A percentile compares a stretch with the other conserved stretches of the same genome.
Conservation (phyloP, 2,113 vertebrate species). For the Hypanus sabinus region DNA sequence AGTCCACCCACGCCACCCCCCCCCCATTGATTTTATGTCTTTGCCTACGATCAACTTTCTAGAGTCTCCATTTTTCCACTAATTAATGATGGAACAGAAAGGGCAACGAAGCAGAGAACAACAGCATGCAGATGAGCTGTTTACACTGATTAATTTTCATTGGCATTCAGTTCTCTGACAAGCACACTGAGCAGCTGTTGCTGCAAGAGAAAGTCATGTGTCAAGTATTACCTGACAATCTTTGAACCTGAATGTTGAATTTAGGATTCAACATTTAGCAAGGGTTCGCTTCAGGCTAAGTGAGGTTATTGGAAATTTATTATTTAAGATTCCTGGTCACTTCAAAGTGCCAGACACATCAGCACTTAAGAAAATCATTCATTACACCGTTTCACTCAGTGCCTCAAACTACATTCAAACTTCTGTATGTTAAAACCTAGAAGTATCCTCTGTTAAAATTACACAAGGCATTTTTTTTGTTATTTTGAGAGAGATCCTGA, state of each 20-base stretch:
- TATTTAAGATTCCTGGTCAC: neutral
- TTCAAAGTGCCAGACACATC: neutral
- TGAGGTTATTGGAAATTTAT: neutral
- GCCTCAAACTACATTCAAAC: too few species aligned
- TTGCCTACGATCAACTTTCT: neutral
- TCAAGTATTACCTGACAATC: neutral
- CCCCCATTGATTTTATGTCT: neutral
- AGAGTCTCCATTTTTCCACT: conserved; percentile 25
- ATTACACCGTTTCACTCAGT: neutral
- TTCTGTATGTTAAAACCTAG: neutral
- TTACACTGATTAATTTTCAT: conserved; percentile 20
- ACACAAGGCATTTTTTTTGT: neutral
- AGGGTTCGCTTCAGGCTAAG: neutral
- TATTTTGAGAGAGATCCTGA: neutral
- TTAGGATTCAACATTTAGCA: neutral
- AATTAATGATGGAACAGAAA: conserved; percentile 17
- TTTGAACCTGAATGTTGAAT: neutral
- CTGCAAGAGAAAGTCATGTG: neutral
- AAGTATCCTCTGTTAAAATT: neutral
- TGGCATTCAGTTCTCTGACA: neutral
- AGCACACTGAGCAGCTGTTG: conserved; percentile 7
- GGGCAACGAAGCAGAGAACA: neutral
- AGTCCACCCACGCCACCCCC: too few species aligned
- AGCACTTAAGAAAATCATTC: neutral
- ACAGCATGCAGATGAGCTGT: neutral